phyloP scores from a whole-genome alignment of 2,113 vertebrate species.

The Chionodraco myersi region DNA sequence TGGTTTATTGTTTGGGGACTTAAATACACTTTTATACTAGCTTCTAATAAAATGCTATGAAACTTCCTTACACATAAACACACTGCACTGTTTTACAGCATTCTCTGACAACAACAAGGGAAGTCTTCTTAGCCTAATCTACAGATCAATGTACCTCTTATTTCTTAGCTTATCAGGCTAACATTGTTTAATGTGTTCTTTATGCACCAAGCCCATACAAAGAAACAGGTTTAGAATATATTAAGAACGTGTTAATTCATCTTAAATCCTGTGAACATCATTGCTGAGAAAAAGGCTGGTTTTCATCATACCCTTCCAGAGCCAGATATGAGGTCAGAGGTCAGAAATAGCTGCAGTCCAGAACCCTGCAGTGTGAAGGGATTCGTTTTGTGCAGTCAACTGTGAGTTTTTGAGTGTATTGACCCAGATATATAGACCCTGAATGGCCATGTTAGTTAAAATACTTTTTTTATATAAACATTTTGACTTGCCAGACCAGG shows the following conservation, averaged over 20 bases:
- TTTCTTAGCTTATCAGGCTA: too few relatives aligned
- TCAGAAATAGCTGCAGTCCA: not conserved
- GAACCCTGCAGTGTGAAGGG: not conserved
- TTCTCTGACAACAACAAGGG: too few relatives aligned
- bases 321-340: not conserved
- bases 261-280: not conserved
- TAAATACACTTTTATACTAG: not conserved
- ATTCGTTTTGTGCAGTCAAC: too few relatives aligned
- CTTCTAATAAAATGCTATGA: conserved; percentile 10
- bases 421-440: not conserved
- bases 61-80: not conserved
- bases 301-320: not conserved
- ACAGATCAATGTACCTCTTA: too few relatives aligned
- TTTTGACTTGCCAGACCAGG: not conserved
- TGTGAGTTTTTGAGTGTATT: not conserved
- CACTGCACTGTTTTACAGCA: too few relatives aligned
- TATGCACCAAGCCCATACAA: not conserved
- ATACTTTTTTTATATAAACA: not conserved
- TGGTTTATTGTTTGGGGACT: conserved; percentile 36
- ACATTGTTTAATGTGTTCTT: not conserved
- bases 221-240: not conserved
- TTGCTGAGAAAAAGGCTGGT: not conserved
- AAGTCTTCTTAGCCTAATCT: too few relatives aligned
- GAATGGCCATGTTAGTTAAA: not conserved
- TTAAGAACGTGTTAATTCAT: not conserved